Evolutionary conservation across 2,113 vertebrate genomes (phyloP), one percentile per base, ranked within the genome.

Genomic region (Cyphomyrus plagiostoma): DNA sequence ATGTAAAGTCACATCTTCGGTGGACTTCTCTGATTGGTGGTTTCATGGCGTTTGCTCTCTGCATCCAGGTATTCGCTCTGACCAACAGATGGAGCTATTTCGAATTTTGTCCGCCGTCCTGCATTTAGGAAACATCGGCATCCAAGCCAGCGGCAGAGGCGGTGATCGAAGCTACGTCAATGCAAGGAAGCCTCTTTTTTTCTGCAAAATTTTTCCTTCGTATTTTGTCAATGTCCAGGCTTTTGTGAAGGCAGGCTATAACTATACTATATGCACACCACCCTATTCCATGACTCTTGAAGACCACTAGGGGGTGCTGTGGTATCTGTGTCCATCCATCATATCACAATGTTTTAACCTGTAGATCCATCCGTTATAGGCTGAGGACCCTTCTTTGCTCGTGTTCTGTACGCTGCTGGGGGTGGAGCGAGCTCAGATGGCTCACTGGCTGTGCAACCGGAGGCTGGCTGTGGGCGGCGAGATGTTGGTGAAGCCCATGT

Each of bases 31-130:
- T 1, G 15, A 52, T 5, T 17, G n/a, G 4, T 19, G 50, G 15
- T 11, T 11, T 86, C 50, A 8, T 13, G 9, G 62, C 0, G 2
- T 86, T 23, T 88, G 70, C 52, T 84, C 83, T 66, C 0, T 30
- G 50, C 56, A 0, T 92, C 5, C 94, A 97, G 97, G 96, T n/a
- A 92, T 97, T 92, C 92, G 91, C 0, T 91, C 93, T 35, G 93
- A 95, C 0, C 93, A 96, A 19, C 97, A 97, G 94, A 95, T 97
- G 95, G 96, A 96, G 93, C 92, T 97, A 3, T 96, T 97, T 93
- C 91, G 92, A 42, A 90, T 96, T 91, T 89, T 96, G 66, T 94
- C 96, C 88, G 95, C 96, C 89, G 91, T 97, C 91, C 94, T 97
- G 35, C 95, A 96, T 89, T 92, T 97, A 89, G 97, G 97, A 23